These are phyloP conservation scores for Ovis aries DNA, from an alignment of 2,113 vertebrate genomes.

Conservation along the genomic window DNA sequence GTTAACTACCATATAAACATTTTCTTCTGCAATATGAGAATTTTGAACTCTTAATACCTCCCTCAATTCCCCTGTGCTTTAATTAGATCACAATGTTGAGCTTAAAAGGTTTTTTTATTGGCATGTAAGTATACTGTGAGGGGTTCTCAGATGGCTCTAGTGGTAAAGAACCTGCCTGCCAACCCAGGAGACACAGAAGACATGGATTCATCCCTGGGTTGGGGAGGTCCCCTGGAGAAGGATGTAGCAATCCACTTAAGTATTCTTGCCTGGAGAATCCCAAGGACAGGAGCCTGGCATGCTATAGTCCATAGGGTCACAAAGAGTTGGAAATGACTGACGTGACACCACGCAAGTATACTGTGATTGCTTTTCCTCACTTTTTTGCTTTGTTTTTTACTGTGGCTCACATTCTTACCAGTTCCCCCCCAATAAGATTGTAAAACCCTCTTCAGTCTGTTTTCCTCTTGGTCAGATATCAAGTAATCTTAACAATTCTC, in stretches of 20 bases:
- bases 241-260: background rate
- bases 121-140: background rate
- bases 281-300: background rate
- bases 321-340: background rate
- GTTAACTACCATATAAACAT: background rate
- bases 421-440: background rate
- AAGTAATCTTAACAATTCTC: background rate
- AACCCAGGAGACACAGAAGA: background rate
- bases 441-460: background rate
- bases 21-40: background rate
- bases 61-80: background rate
- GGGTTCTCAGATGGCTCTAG: background rate
- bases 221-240: background rate
- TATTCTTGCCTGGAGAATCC: background rate
- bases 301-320: background rate
- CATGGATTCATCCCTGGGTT: background rate
- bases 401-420: background rate
- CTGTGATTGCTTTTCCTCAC: background rate
- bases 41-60: background rate
- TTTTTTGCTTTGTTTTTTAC: background rate
- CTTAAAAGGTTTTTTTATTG: background rate
- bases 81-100: background rate
- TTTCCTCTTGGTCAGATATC: background rate
- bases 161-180: background rate
- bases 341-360: background rate